Evolutionary conservation across 2,888 invertebrate species (phyloP), one percentile per base, ranked within the genome.

Genomic region (Polydesmus complanatus): DNA sequence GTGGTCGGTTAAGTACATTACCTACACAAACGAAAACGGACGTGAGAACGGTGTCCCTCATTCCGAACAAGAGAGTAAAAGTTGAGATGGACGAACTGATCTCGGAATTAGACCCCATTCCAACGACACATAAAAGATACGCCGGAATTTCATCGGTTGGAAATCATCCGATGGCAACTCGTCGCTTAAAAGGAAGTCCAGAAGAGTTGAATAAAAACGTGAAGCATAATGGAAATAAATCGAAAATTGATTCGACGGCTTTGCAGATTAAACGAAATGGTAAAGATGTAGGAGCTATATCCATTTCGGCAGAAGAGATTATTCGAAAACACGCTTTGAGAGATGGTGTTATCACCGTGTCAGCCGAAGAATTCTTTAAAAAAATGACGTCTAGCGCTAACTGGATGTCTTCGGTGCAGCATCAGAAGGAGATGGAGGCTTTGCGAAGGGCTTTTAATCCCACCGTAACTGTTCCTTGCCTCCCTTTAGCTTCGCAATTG

Each of bases 11-110:
- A n/a, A 22, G 8, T 19, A 52, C 60, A 8, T 27, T 60, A 3
- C 60, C 60, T n/a, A 60, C 49, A n/a, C 60, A 60, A 23, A 60
- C 60, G 37, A 54, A 60, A 26, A 60, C 60, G 18, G 57, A 57
- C 50, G 57, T 48, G 25, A 52, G 8, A 8, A 21, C 52, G 11
- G 19, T 27, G 21, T n/a, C 26, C n/a, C 5, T 51, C 8, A 52
- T 52, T 21, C 26, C 58, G 25, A 25, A 51, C 27, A 52, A 58
- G 26, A 51, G 18, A 18, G 60, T 60, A 3, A 60, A 60, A 51
- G 37, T 60, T 23, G 60, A 60, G 25, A 25, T 22, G 51, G 51
- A 51, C 5, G 51, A 21, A 51, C 11, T 21, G 21, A 5, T 21
- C 51, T 8, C 5, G 5, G 51, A 22, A 8, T 3, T 5, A n/a